Evolutionary conservation across 1,140 invertebrate species (phyloP), one percentile per base, ranked within the genome.

Genomic region (Leptonema lineaticorne): DNA sequence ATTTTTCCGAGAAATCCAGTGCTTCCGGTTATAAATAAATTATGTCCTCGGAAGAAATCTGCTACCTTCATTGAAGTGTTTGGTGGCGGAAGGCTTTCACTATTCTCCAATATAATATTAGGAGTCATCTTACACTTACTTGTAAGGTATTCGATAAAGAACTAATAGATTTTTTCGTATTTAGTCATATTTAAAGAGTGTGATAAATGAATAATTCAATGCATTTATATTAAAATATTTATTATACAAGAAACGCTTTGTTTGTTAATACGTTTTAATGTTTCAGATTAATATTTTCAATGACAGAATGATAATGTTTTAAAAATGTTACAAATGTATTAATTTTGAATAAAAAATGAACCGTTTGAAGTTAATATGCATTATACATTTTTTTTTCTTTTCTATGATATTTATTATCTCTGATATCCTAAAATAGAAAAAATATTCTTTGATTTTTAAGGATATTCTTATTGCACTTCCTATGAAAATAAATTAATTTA

Each of bases 1-100:
- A 79, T 75, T 82, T 94, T 95, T 33, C 92, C 92, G 84, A 94
- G 89, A 75, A 94, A 94, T 1, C 92, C 92, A 11, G 91, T 92
- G 2, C 85, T 88, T 11, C 92, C 92, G 0, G 91, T 92, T 41
- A 93, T 86, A 74, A 97, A 92, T 46, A 93, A 81, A 66, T 84
- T 85, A 69, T 86, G 81, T 0, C 86, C 88, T 2, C 83, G 79
- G 76, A 89, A 92, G 77, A 90, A 92, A 72, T 87, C 80, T n/a
- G 86, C 85, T 11, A 90, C 81, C 46, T 83, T 78, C 18, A 83
- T 75, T 58, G 77, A 80, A 2, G 50, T 53, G 2, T 20, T 26
- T 8, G 50, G 50, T 11, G 24, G 22, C 1, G 5, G 11, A 11
- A 53, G 24, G 8, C 27, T 4, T 11, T 11, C 27, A 8, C 22